A percentile compares a stretch with the other conserved stretches of the same genome.
Evolutionary conservation across 2,113 vertebrate genomes (phyloP).

Genomic region (Channa argus): DNA sequence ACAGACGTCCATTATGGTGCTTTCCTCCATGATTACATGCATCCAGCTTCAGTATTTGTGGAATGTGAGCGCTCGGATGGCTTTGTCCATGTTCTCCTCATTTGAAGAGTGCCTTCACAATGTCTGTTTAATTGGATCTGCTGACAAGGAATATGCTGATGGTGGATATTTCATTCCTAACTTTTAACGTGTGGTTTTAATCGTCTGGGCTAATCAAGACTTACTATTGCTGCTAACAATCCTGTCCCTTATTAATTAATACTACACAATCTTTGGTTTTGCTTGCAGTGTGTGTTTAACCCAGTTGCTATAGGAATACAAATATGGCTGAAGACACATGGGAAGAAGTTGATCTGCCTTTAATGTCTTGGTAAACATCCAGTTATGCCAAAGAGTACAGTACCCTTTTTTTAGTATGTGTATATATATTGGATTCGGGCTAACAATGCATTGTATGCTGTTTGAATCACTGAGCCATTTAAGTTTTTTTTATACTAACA

Average conservation of each 20-base stretch:
- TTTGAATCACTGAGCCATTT: slow-evolving; percentile 60
- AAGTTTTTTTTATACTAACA: slow-evolving; percentile 37
- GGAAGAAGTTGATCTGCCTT: slow-evolving; percentile 54
- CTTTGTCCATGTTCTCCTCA: slow-evolving; percentile 22
- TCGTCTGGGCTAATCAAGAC: slow-evolving; percentile 53
- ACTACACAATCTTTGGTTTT: slow-evolving; percentile 11
- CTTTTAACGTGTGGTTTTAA: slow-evolving; percentile 53
- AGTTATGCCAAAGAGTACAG: slow-evolving; percentile 67
- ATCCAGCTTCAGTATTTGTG: slow-evolving; percentile 21
- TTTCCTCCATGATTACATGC: slow-evolving; percentile 24
- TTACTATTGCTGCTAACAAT: slow-evolving; percentile 70
- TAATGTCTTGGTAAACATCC: slow-evolving; percentile 55
- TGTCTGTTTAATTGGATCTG: slow-evolving; percentile 28
- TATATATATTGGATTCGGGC: slow-evolving; percentile 15
- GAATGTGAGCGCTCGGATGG: background rate
- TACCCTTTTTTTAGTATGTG: slow-evolving; percentile 4
- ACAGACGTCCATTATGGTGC: slow-evolving; percentile 43
- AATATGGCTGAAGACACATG: slow-evolving; percentile 2
- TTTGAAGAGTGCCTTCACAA: slow-evolving; percentile 66
- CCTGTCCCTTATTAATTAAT: slow-evolving; percentile 13
- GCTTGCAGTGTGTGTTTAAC: slow-evolving; percentile 6
- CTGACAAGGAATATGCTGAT: background rate
- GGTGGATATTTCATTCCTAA: slow-evolving; percentile 47
- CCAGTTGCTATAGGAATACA: slow-evolving; percentile 20
- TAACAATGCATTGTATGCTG: slow-evolving; percentile 37